Evolutionary conservation across 1,140 invertebrate genomes (phyloP), one percentile per base, ranked within the genome.

Genomic region (Dolichoris vasculosae): DNA sequence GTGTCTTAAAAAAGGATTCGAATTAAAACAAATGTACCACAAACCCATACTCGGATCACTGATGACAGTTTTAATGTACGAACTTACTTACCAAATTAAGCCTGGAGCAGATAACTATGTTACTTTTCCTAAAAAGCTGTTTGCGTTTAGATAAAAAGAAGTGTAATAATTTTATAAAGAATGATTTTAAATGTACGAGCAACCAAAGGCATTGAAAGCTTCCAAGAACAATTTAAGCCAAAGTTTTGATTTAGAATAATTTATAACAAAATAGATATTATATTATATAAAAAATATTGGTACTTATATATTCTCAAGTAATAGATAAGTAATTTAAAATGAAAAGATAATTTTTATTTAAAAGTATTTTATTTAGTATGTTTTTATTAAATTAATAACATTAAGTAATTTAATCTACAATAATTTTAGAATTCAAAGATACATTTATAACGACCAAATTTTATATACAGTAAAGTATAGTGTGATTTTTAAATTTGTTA

Each of bases 1-100:
- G 23, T 94, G 93, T 84, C 87, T 93, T n/a, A 94, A 94, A 55
- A 94, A 93, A 82, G 94, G 94, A 26, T 95, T 95, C 86, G 93
- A 94, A 86, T 88, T 94, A 2, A 92, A 93, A 83, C 93, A 94
- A 88, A 93, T 94, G 90, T 95, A 94, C 85, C 92, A 94, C 75
- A 94, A 93, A 82, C 90, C 89, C 17, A 88, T 94, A 32, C n/a
- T 94, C 15, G 92, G 93, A 11, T 89, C 90, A 9, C 46, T 94
- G 11, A 82, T 94, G 38, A 91, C 92, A 13, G 88, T 94, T 86
- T 89, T 93, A 46, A 94, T 94, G 91, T 94, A 93, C 83, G 92
- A 94, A 86, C 83, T 94, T 35, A 90, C 90, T 38, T 93, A 91
- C 84, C 90, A 90, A 84, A 92, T 93, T 32, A 93, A 92, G 87